Percentiles rank a stretch among this genome's conserved stretches.
These are phyloP conservation scores for Hydraecia micacea DNA, from an alignment of 2,888 invertebrate species.

Conservation along the genomic window DNA sequence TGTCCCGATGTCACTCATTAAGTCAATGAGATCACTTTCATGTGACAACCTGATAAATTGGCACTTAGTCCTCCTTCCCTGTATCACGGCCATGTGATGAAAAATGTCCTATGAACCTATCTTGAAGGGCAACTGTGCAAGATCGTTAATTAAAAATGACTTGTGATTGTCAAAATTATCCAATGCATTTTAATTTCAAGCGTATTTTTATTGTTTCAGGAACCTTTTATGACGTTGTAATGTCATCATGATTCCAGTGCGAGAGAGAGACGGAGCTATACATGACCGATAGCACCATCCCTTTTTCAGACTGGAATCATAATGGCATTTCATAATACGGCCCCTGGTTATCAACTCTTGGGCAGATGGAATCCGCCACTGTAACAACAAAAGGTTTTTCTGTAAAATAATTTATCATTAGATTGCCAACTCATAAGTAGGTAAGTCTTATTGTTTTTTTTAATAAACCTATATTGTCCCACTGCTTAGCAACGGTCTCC, in stretches of 20 bases:
- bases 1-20: constrained; percentile 49
- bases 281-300: too few species aligned
- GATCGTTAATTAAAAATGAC: background rate
- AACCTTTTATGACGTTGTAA: too few species aligned
- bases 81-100: background rate
- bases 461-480: too few species aligned
- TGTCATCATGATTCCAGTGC: too few species aligned
- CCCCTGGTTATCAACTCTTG: background rate
- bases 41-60: constrained; percentile 55
- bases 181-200: background rate
- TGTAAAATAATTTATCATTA: too few species aligned
- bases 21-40: constrained; percentile 56
- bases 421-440: too few species aligned
- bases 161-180: background rate
- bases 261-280: too few species aligned
- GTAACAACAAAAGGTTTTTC: background rate
- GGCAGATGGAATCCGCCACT: background rate
- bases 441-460: too few species aligned
- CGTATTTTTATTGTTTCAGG: background rate
- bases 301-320: too few species aligned
- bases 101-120: background rate
- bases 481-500: too few species aligned
- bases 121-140: background rate
- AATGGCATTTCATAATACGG: too few species aligned
- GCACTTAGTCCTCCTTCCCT: constrained; percentile 20